Evolutionary conservation across 2,113 vertebrate species (phyloP).

Genomic region (Atrichornis clamosus): DNA sequence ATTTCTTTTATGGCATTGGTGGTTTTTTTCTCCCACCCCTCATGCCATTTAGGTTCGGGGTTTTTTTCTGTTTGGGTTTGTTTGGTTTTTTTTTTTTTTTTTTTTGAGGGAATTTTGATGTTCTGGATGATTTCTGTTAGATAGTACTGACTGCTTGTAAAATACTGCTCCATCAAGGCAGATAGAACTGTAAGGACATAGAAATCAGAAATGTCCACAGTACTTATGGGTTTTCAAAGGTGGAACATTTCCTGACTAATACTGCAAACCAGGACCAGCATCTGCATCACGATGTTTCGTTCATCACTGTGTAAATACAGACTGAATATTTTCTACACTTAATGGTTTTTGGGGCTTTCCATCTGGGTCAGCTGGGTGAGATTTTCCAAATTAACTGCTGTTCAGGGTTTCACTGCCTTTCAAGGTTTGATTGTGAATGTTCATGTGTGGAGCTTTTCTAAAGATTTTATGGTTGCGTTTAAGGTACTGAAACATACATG

Average conservation of each 20-base stretch:
- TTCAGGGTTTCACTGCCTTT: background rate
- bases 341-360: background rate
- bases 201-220: background rate
- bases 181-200: background rate
- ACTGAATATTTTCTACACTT: background rate
- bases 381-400: background rate
- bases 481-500: background rate
- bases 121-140: background rate
- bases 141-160: background rate
- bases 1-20: background rate
- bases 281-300: background rate
- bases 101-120: background rate
- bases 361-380: background rate
- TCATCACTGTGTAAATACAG: background rate
- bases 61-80: background rate
- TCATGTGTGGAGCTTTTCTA: background rate
- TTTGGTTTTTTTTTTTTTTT: background rate
- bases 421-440: background rate
- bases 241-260: background rate
- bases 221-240: background rate
- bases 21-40: background rate
- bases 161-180: background rate
- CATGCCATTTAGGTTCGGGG: fast-evolving
- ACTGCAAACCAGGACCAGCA: background rate
- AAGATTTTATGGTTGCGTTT: background rate